These are phyloP conservation scores for Ctenicera cuprea DNA, from an alignment of 2,888 invertebrate species.

Conservation along the genomic window DNA sequence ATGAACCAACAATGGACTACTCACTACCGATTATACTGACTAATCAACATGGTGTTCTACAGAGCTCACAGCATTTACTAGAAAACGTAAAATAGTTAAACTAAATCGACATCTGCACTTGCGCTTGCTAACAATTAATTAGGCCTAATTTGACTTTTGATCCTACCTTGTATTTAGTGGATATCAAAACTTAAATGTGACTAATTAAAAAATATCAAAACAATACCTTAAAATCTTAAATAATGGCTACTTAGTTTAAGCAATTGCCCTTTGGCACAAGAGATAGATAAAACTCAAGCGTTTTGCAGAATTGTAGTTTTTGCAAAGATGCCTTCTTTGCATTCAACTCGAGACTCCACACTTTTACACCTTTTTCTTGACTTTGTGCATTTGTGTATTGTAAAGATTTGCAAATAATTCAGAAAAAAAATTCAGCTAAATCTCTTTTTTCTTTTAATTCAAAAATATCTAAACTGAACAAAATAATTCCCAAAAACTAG, in stretches of 20 bases:
- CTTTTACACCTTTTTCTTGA: background rate
- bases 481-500: too few relatives aligned
- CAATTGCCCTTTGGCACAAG: constrained; percentile 67
- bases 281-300: constrained; percentile 47
- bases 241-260: constrained; percentile 61
- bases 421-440: too few relatives aligned
- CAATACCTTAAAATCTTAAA: constrained; percentile 49
- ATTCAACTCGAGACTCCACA: constrained; percentile 6
- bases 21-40: constrained; percentile 63
- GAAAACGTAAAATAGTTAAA: constrained; percentile 51
- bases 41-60: constrained; percentile 66
- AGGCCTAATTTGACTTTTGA: constrained; percentile 58
- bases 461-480: too few relatives aligned
- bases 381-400: background rate
- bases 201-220: constrained; percentile 50
- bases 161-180: constrained; percentile 37
- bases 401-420: too few relatives aligned
- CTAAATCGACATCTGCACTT: constrained; percentile 49
- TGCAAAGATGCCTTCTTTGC: constrained; percentile 32
- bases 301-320: constrained; percentile 22
- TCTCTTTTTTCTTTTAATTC: too few relatives aligned
- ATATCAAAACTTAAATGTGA: constrained; percentile 43
- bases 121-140: constrained; percentile 53
- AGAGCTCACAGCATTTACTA: constrained; percentile 66
- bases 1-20: constrained; percentile 65